Evolutionary conservation across 2,888 invertebrate species (phyloP), one percentile per base, ranked within the genome.

Genomic region (Ceriagrion tenellum): DNA sequence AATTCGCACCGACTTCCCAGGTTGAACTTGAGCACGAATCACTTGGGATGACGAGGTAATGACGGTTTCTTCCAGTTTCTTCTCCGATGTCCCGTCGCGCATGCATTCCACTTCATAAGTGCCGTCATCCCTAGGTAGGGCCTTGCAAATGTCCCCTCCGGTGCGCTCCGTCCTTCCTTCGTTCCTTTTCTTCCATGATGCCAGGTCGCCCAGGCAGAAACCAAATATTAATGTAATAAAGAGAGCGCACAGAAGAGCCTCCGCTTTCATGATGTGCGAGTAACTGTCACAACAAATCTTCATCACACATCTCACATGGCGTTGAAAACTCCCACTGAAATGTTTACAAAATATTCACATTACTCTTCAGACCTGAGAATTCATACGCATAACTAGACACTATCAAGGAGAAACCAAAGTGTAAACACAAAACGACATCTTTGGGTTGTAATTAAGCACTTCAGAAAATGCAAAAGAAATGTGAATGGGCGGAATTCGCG

Each of bases 311-410:
- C 18, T 40, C 40, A 23, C 69, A 93, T 93, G 26, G 26, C 56
- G 40, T 47, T 40, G 30, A 93, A 55, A 93, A 18, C 74, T 93
- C n/a, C n/a, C 55, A 47, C 35, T 47, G 26, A 74, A 93, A 93
- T 47, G 23, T 47, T 93, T 10, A 69, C 40, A 93, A 74, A 40
- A 26, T 74, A 8, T n/a, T 26, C 10, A 59, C 47, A 47, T 47
- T 8, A 47, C 2, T 2, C 8, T 47, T 47, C 2, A 47, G 47
- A 47, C 47, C 2, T 4, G 2, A 47, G 47, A 47, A 47, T 47
- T 47, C 47, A 4, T 4, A 4, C 4, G 8, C 8, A 47, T 47
- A 47, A 47, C 47, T 47, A 47, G 47, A 4, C 47, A 47, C 47
- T 47, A 4, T 47, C 47, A 47, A n/a, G n/a, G n/a, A n/a, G n/a